Base-by-base conservation (phyloP, 2,888 invertebrate species). In the Orthonychiurus folsomi region DNA sequence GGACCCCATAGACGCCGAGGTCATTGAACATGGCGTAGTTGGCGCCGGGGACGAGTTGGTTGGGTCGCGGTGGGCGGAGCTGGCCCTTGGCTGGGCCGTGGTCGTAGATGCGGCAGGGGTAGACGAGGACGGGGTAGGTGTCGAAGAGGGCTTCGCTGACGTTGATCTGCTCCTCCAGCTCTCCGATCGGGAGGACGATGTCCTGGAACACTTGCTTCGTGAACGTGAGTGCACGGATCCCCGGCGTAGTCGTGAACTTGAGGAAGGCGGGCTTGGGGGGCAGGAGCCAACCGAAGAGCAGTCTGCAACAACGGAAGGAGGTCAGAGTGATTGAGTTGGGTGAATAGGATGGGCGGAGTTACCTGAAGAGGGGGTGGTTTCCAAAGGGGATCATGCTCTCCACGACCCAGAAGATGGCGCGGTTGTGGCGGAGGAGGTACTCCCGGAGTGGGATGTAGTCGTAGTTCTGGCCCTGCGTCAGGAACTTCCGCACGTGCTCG, bases 131-230 rank as follows among this genome's bases (percentile, higher is more conserved):
- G 0, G 86, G 86, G 72, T 83, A 86, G 26, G 82, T 82, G 70
- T 86, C 83, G 74, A 86, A 86, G 2, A 85, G 74, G 59, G 80
- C 76, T 54, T 81, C 83, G 0, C 83, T 81, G 54, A 80, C 78
- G 54, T 82, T 79, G 5, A 86, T 84, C 74, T 86, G 85, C 24
- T 81, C 80, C 73, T 86, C 85, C 55, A 86, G 76, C 74, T 84
- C 83, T 37, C 81, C 77, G 59, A 86, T 80, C 0, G 86, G 86
- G 52, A 86, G 75, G 0, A 86, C 85, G 37, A 86, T 85, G 73
- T 86, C 86, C 77, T 86, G 85, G 75, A 86, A 86, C 0, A 85
- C 84, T 78, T 86, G 86, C 72, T 83, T 84, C 0, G 85, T 84
- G 73, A 86, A 85, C 0, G 86, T 86, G 75, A 84, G 85, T 0